These are phyloP conservation scores for Mormyrops attenuatus DNA, from an alignment of 2,797 vertebrate species.

Conservation along the genomic window DNA sequence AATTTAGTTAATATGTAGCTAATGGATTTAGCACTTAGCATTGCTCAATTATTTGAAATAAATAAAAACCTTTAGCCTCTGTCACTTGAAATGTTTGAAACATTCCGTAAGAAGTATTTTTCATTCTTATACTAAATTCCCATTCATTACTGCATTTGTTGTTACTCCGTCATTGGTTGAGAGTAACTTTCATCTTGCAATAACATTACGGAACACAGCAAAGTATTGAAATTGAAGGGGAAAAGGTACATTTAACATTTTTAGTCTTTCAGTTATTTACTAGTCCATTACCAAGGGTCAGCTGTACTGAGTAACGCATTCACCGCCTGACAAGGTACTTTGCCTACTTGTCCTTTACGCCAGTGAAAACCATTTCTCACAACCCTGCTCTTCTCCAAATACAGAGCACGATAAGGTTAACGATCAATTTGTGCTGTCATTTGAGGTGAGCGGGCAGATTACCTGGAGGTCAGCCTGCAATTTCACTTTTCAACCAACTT, in stretches of 20 bases:
- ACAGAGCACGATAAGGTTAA: not conserved
- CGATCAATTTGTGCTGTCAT: conserved; percentile 1
- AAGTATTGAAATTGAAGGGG: not conserved
- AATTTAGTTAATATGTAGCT: not conserved
- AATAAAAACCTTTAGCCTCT: not conserved
- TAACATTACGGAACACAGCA: not conserved
- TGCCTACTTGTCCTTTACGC: not conserved
- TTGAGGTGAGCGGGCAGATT: conserved; percentile 6
- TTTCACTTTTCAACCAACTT: not conserved
- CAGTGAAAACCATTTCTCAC: not conserved
- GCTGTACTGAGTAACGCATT: not conserved
- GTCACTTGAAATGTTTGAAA: not conserved
- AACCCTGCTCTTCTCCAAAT: not conserved
- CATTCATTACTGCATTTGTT: not conserved
- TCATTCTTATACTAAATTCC: not conserved
- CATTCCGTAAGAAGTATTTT: not conserved
- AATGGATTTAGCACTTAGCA: not conserved
- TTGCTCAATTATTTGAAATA: not conserved
- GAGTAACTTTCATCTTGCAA: not conserved
- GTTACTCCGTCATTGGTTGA: not conserved
- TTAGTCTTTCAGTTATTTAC: not conserved
- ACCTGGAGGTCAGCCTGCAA: conserved; percentile 1
- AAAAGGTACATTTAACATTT: not conserved
- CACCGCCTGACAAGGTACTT: not conserved
- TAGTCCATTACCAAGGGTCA: not conserved